Percentiles rank a stretch among this genome's conserved stretches.
These are phyloP conservation scores for Marisa cornuarietis DNA, from an alignment of 1,140 invertebrate genomes.

Conservation along the genomic window DNA sequence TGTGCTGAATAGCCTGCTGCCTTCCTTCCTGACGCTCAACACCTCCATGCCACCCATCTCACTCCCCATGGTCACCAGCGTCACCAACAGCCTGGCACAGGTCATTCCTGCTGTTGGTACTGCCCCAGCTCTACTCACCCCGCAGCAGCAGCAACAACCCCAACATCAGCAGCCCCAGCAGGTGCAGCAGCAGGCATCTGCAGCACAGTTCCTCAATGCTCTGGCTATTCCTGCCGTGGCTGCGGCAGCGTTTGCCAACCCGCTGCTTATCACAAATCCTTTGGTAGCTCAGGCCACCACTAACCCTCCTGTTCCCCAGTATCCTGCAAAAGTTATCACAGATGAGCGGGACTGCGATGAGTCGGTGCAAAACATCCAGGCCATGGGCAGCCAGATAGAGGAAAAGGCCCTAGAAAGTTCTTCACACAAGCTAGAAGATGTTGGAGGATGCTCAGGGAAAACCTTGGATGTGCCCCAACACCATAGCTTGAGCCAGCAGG, in stretches of 20 bases:
- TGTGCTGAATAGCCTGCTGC: slow-evolving; percentile 31
- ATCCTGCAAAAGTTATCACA: neutral
- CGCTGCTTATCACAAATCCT: slow-evolving; percentile 19
- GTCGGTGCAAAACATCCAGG: too few species aligned
- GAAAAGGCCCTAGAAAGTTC: too few species aligned
- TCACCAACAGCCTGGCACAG: slow-evolving; percentile 76
- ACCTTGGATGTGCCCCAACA: neutral
- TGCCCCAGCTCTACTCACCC: slow-evolving; percentile 2
- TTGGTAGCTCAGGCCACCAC: neutral
- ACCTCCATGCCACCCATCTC: slow-evolving; percentile 74
- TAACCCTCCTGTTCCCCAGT: neutral
- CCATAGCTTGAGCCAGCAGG: neutral
- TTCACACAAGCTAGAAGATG: too few species aligned
- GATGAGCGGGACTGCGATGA: neutral
- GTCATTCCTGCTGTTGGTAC: slow-evolving; percentile 69
- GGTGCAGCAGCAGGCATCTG: slow-evolving; percentile 73
- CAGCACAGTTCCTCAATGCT: slow-evolving; percentile 77
- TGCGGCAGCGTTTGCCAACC: slow-evolving; percentile 24
- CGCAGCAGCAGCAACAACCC: slow-evolving; percentile 10
- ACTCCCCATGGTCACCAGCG: slow-evolving; percentile 76
- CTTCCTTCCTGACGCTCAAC: slow-evolving; percentile 40
- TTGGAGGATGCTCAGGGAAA: too few species aligned
- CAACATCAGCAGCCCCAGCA: slow-evolving; percentile 67
- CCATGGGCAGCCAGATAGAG: too few species aligned
- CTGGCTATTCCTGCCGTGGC: slow-evolving; percentile 69